Conservation (phyloP, 2,797 vertebrate genomes). For the Meriones psammophilus region DNA sequence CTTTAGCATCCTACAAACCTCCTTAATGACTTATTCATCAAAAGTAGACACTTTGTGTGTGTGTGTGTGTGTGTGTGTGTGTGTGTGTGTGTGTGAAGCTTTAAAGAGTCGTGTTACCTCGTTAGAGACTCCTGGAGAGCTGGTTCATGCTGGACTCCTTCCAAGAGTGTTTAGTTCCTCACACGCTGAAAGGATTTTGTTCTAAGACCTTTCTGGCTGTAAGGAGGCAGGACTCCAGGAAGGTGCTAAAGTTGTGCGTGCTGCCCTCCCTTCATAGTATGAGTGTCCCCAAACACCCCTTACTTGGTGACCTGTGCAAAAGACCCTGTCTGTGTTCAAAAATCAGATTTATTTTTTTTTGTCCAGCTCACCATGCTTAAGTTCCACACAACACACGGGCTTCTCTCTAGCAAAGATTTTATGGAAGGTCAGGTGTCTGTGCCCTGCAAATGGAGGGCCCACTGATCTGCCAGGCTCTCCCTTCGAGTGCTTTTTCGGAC, state of each 20-base stretch:
- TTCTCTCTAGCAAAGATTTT: neutral
- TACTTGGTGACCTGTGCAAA: neutral
- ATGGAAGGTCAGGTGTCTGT: constrained; percentile 5
- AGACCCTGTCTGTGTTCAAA: constrained; percentile 55
- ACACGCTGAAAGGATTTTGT: constrained; percentile 45
- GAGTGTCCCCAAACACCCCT: constrained; percentile 18
- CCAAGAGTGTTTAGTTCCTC: constrained; percentile 73
- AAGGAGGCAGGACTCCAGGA: constrained; percentile 25
- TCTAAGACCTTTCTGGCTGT: constrained; percentile 54
- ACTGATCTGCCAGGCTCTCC: neutral
- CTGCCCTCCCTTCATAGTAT: neutral
- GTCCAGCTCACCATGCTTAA: neutral
- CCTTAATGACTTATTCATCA: constrained; percentile 78
- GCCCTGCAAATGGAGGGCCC: neutral
- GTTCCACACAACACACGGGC: neutral
- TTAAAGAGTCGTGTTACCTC: constrained; percentile 63
- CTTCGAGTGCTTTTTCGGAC: neutral
- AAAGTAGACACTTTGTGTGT: constrained; percentile 13
- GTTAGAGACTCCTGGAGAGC: constrained; percentile 60
- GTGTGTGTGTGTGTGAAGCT: neutral
- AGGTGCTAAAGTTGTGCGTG: constrained; percentile 12
- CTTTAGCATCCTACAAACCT: constrained; percentile 60
- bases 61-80: too few species aligned
- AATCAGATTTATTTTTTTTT: constrained; percentile 30
- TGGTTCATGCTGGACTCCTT: constrained; percentile 57